These are phyloP conservation scores for Bhutanitis thaidina DNA, from an alignment of 2,888 invertebrate species.

Conservation along the genomic window DNA sequence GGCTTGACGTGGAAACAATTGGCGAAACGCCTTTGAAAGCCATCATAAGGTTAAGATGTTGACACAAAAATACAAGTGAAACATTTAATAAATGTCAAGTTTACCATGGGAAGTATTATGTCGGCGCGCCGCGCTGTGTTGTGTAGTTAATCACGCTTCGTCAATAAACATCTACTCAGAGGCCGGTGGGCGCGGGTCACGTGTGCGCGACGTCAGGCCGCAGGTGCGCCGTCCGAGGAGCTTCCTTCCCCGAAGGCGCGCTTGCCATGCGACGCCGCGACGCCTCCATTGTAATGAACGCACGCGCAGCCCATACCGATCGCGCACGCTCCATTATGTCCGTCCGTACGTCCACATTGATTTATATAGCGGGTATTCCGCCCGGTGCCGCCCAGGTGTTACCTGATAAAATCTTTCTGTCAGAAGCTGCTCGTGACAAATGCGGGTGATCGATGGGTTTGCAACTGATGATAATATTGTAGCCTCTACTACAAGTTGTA, in stretches of 20 bases:
- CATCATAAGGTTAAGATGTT: no score
- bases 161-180: constrained; percentile 5
- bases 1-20: no score
- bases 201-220: constrained; percentile 16
- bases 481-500: no score
- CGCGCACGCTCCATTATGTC: constrained; percentile 31
- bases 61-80: no score
- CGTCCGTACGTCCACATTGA: constrained; percentile 21
- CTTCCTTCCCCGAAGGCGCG: constrained; percentile 58
- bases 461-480: no score
- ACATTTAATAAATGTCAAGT: no score
- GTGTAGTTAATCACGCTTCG: constrained; percentile 19
- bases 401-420: background rate
- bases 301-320: constrained; percentile 34
- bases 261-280: constrained; percentile 28
- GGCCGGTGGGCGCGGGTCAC: constrained; percentile 8
- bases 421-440: constrained; percentile 13
- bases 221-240: constrained; percentile 43
- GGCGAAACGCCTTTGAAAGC: no score
- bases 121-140: background rate
- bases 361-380: constrained; percentile 7
- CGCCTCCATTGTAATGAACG: constrained; percentile 38
- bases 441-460: background rate
- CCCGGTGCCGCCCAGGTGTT: constrained; percentile 18
- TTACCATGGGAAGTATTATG: no score